These are phyloP conservation scores for Leptestheria dahalacensis DNA, from an alignment of 1,140 invertebrate species.

Conservation along the genomic window DNA sequence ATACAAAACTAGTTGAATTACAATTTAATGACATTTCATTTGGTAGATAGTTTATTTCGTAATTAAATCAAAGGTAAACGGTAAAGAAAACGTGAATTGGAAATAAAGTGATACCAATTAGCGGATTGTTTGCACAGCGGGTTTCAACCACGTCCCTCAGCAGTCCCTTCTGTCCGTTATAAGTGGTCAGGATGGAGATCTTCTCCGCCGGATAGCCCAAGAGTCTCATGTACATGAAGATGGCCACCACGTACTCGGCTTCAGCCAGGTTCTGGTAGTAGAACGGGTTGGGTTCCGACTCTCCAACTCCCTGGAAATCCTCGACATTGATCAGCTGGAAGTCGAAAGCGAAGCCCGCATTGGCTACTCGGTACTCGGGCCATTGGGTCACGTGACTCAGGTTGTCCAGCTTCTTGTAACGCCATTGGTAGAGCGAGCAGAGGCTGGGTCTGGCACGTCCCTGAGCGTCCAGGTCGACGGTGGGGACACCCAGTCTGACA, in stretches of 20 bases:
- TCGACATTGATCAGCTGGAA: conserved; percentile 95
- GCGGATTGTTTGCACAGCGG: conserved; percentile 83
- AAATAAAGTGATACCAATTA: conserved; percentile 70
- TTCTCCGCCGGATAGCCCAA: conserved; percentile 93
- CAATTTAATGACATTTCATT: neutral
- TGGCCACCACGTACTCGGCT: conserved; percentile 93
- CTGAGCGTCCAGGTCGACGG: conserved; percentile 92
- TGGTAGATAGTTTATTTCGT: no score
- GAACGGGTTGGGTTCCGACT: conserved; percentile 93
- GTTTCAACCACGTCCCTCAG: conserved; percentile 90
- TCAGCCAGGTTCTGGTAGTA: conserved; percentile 99
- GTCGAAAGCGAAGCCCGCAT: conserved; percentile 82
- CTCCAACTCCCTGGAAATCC: conserved; percentile 92
- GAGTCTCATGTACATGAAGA: conserved; percentile 98
- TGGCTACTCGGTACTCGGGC: conserved; percentile 73
- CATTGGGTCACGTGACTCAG: conserved; percentile 66
- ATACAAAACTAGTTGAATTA: neutral
- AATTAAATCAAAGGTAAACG: no score
- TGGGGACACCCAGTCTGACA: conserved; percentile 88
- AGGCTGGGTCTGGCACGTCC: conserved; percentile 85
- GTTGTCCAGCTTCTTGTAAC: conserved; percentile 90
- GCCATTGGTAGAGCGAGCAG: conserved; percentile 91
- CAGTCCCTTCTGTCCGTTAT: conserved; percentile 97
- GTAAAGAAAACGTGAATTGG: neutral
- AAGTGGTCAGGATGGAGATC: conserved; percentile 97